Conservation (phyloP, 2,888 invertebrate genomes). For the Mesodorylaimus sp. region DNA sequence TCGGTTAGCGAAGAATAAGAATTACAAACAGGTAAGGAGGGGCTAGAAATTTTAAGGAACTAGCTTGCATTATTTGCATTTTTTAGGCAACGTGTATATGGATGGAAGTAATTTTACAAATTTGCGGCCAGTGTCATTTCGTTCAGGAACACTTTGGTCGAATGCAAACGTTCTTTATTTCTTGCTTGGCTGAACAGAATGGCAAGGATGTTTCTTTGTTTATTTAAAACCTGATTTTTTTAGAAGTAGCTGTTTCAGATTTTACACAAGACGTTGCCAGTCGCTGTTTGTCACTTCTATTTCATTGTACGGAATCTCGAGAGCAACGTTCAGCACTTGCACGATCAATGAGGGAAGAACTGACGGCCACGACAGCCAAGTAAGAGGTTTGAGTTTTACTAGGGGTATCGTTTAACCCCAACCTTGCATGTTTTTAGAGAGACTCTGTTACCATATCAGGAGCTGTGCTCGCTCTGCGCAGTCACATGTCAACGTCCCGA, state of each 20-base stretch:
- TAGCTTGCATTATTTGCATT: too few species aligned
- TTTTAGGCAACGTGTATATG: background rate
- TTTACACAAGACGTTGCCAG: background rate
- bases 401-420: too few species aligned
- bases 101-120: background rate
- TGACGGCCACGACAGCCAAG: too few species aligned
- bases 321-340: too few species aligned
- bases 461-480: background rate
- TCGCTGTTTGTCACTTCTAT: background rate
- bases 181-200: background rate
- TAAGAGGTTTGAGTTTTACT: too few species aligned
- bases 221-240: background rate
- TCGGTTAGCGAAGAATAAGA: too few species aligned
- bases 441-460: background rate
- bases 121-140: background rate
- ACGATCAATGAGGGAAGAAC: too few species aligned
- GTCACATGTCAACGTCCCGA: too few species aligned
- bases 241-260: background rate
- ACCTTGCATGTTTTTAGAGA: background rate
- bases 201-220: background rate
- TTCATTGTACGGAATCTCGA: background rate
- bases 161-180: background rate
- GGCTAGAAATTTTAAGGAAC: too few species aligned
- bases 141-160: background rate
- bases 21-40: too few species aligned